A percentile compares a stretch with the other conserved stretches of the same genome.
These are phyloP conservation scores for Phrynosoma blainvillii DNA, from an alignment of 2,113 vertebrate genomes.

Conservation along the genomic window DNA sequence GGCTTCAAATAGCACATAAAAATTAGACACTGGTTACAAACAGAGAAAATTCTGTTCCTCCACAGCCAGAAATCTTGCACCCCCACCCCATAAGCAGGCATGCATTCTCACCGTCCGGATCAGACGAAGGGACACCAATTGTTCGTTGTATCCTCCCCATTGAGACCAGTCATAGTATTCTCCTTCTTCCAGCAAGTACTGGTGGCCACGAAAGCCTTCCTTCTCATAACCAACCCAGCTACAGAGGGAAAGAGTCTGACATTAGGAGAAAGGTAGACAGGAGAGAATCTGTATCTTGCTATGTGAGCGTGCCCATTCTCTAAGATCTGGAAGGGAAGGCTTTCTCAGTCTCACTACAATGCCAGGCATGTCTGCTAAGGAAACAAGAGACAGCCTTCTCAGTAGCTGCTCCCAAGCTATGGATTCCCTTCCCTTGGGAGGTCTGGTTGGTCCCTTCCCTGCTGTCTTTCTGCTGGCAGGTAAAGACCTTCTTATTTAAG, in stretches of 20 bases:
- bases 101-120: constrained; percentile 86
- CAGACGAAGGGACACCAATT: constrained; percentile 86
- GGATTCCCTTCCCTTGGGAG: too few relatives aligned
- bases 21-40: neutral
- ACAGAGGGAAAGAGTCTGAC: neutral
- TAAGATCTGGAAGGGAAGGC: too few relatives aligned
- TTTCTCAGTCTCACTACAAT: too few relatives aligned
- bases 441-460: too few relatives aligned
- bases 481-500: too few relatives aligned
- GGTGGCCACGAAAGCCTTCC: constrained; percentile 91
- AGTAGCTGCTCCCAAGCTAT: too few relatives aligned
- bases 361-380: too few relatives aligned
- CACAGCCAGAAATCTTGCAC: neutral
- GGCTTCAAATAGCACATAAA: neutral
- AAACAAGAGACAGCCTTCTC: too few relatives aligned
- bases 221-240: constrained; percentile 98
- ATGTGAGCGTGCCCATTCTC: neutral
- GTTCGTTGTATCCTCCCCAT: constrained; percentile 87
- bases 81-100: neutral
- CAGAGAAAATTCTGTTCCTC: neutral
- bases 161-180: constrained; percentile 91
- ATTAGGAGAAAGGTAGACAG: neutral
- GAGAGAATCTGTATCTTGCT: neutral
- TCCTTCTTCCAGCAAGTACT: constrained; percentile 96
- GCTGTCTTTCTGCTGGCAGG: too few relatives aligned